Conservation (phyloP, 2,888 invertebrate genomes). For the Leptarthrus brevirostris region DNA sequence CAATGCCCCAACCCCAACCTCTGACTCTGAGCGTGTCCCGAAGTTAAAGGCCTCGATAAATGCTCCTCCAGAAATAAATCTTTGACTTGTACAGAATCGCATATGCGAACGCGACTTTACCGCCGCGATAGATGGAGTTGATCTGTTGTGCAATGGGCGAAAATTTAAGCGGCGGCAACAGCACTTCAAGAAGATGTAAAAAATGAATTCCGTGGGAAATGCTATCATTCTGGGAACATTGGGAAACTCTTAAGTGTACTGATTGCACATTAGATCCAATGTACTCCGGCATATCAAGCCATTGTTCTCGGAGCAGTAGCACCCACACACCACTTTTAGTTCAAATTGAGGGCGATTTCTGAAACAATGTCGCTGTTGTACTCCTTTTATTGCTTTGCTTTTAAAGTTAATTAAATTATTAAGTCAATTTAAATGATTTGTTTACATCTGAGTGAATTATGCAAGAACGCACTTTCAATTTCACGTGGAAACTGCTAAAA, state of each 20-base stretch:
- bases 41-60: conserved; percentile 44
- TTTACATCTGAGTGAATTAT: not conserved
- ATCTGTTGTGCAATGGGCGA: conserved; percentile 26
- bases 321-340: conserved; percentile 40
- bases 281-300: conserved; percentile 16
- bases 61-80: conserved; percentile 33
- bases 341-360: conserved; percentile 44
- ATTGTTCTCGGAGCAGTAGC: conserved; percentile 24
- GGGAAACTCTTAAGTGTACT: conserved; percentile 46
- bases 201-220: conserved; percentile 52
- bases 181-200: conserved; percentile 43
- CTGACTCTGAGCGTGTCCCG: conserved; percentile 14
- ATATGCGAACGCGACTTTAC: not conserved
- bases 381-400: conserved; percentile 1
- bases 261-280: conserved; percentile 37
- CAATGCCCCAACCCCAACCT: not conserved
- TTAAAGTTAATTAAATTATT: conserved; percentile 9
- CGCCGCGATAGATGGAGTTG: too few relatives aligned
- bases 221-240: conserved; percentile 53
- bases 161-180: conserved; percentile 21
- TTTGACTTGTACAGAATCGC: conserved; percentile 19
- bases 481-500: too few relatives aligned
- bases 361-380: not conserved
- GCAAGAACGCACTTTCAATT: not conserved
- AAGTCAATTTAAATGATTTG: not conserved